Conservation (phyloP, 2,888 invertebrate genomes). For the Callyntrura guangdongensis region DNA sequence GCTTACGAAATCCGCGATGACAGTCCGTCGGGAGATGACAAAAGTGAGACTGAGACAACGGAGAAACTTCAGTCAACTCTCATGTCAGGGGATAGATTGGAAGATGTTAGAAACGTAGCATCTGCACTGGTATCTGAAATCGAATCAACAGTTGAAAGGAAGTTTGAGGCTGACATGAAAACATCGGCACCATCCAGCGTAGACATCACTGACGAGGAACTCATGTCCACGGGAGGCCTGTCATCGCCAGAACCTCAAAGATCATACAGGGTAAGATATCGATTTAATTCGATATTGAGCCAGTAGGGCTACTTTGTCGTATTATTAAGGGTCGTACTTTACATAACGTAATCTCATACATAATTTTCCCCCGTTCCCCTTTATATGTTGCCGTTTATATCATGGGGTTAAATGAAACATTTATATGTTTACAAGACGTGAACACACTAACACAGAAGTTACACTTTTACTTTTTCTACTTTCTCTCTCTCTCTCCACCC, state of each 20-base stretch:
- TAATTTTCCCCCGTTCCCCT: too few relatives aligned
- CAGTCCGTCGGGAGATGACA: constrained; percentile 79
- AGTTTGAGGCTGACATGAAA: constrained; percentile 84
- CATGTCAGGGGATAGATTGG: constrained; percentile 82
- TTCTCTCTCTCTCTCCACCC: too few relatives aligned
- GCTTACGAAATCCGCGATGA: constrained; percentile 74
- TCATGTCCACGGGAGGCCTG: constrained; percentile 90
- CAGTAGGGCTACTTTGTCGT: too few relatives aligned
- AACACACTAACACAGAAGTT: too few relatives aligned
- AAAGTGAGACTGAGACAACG: constrained; percentile 83
- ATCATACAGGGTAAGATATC: constrained; percentile 85
- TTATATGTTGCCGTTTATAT: too few relatives aligned
- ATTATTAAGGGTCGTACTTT: too few relatives aligned
- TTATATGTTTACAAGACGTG: too few relatives aligned
- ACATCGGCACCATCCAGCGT: constrained; percentile 86
- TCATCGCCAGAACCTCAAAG: constrained; percentile 89
- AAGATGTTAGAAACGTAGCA: constrained; percentile 87
- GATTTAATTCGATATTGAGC: not conserved
- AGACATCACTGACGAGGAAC: constrained; percentile 89
- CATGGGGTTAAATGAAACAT: not conserved
- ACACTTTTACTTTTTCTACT: too few relatives aligned
- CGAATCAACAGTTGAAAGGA: constrained; percentile 87
- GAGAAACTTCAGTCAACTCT: constrained; percentile 71
- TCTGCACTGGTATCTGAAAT: constrained; percentile 87
- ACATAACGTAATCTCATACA: too few relatives aligned